A percentile compares a stretch with the other conserved stretches of the same genome.
Conservation (phyloP, 2,113 vertebrate species). For the Cyrtonyx montezumae region DNA sequence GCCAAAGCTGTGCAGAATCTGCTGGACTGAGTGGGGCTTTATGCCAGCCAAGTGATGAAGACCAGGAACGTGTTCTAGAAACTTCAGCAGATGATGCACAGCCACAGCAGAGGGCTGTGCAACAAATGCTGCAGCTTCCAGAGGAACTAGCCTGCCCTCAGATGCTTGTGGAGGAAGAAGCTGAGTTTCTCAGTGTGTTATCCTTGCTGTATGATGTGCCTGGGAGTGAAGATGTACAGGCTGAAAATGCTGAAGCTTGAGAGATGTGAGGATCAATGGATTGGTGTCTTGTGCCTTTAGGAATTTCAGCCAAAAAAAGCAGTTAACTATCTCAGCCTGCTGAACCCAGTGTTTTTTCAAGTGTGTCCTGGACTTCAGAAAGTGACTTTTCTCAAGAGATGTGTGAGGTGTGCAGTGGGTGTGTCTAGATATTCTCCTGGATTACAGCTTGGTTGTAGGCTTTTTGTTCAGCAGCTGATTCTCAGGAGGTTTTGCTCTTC, state of each 20-base stretch:
- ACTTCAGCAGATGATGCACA: neutral
- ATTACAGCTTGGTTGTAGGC: neutral
- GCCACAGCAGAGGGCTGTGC: accelerated
- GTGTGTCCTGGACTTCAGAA: neutral
- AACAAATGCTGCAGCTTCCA: neutral
- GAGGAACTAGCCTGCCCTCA: neutral
- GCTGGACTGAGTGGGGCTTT: accelerated
- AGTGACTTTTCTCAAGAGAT: neutral
- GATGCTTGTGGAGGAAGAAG: neutral
- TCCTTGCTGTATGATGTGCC: accelerated
- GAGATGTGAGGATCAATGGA: neutral
- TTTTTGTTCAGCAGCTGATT: neutral
- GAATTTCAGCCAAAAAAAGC: neutral
- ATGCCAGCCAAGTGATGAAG: neutral
- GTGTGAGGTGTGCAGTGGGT: neutral
- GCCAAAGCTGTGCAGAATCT: accelerated
- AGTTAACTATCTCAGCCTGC: neutral
- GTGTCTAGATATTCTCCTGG: neutral
- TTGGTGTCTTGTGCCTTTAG: neutral
- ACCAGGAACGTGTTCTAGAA: neutral
- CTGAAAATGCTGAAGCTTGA: neutral
- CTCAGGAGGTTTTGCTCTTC: neutral
- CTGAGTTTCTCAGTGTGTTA: neutral
- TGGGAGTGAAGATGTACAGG: neutral
- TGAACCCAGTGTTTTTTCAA: neutral